Evolutionary conservation across 2,888 invertebrate genomes (phyloP), one percentile per base, ranked within the genome.

Genomic region (Steinernema scapterisci): DNA sequence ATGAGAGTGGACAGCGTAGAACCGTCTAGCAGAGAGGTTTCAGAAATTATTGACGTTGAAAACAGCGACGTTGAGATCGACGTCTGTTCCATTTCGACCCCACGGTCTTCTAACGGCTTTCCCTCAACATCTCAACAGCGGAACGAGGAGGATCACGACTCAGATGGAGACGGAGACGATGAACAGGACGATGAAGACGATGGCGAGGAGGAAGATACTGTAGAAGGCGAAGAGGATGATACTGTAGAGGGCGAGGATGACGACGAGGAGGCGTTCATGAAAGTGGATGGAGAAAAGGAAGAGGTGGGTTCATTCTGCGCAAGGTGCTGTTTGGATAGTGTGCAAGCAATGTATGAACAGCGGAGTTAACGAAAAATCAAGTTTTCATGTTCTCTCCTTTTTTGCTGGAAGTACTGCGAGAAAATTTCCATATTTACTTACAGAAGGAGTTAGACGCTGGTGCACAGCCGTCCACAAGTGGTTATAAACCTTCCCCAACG

Each of bases 191-290:
- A 31, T 1, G 63, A 31, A 31, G 63, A 63, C 25, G 63, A 63
- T 6, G 63, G 25, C 16, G 63, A 31, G 13, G 63, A 31, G 16
- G 63, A 31, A 25, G 63, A 63, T 11, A 27, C 21, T 3, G 31
- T 6, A n/a, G 31, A 63, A 3, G 63, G 27, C 16, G 75, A 72
- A 43, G 52, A 54, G 13, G 72, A 43, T 6, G 56, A 70, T 0
- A 48, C 31, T 0, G 73, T 73, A 72, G 74, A 46, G 1, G 75
- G 77, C 54, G 79, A 77, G n/a, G 76, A 77, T 23, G 79, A 79
- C n/a, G 75, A 76, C 43, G 73, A 75, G 16, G 78, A 76, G 19
- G 73, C 73, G 9, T 71, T 75, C 7, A 75, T 74, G 16, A 76
- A 3, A 13, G 48, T 19, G 19, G 48, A 48, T 3, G n/a, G 6